Evolutionary conservation across 2,113 vertebrate species (phyloP), one percentile per base, ranked within the genome.

Genomic region (Speoplatyrhinus poulsoni): DNA sequence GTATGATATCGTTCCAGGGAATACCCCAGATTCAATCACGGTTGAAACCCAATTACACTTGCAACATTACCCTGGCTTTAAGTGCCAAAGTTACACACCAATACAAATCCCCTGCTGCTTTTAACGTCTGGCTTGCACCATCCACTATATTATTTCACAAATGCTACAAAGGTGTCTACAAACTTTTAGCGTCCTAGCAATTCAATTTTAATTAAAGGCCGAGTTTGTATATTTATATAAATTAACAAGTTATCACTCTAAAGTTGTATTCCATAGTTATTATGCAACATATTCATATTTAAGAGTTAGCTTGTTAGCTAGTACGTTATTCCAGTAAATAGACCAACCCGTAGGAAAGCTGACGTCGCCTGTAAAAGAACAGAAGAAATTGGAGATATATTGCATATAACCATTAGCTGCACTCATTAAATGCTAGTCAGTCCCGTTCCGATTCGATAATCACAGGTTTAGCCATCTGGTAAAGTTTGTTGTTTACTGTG

Each of bases 301-400:
- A 67, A 77, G 65, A 70, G 13, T 58, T 13, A 57, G 17, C 67
- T 12, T 57, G 82, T 78, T 84, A 87, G 81, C 68, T 33, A 56
- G 9, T 3, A 12, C 1, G 26, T 2, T 26, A 26, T 26, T 73
- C 83, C 89, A 89, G 86, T 59, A 86, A 80, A 67, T 89, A 90
- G 87, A 86, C 87, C 67, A 19, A 73, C 71, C 83, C 86, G 68
- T 26, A 2, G 65, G 69, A 75, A 72, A 79, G 82, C 76, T 82
- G 79, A 87, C 81, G 84, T 87, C 72, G 82, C 83, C 69, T 73
- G 82, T 87, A 74, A 83, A 88, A 26, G 12, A 58, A 32, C 10
- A 9, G 9, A 13, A 55, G 16, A 17, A 9, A 3, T 16, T 3
- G 13, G 19, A n/a, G 16, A 55, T 80, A 84, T 75, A 73, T 80